Base-by-base conservation (phyloP, 2,113 vertebrate genomes). In the Oncorhynchus nerka region DNA sequence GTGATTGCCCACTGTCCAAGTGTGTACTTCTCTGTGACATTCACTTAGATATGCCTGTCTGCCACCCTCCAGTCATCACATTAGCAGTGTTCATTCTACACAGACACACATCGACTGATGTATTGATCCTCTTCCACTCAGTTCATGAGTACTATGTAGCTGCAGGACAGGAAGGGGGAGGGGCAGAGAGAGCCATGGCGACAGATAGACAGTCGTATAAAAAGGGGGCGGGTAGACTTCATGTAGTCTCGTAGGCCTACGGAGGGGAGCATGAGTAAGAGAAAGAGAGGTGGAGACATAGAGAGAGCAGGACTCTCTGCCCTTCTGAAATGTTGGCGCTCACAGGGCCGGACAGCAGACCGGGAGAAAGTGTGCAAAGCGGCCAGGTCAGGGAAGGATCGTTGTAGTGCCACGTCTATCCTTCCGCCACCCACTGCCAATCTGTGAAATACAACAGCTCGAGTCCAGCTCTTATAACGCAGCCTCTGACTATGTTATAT, bases 281-380 rank as follows among this genome's bases (percentile, higher is more conserved):
- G 39, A 55, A 57, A 72, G 65, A 9, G 57, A 64, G 68, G 45
- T n/a, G 8, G 26, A 6, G n/a, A 24, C 7, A 22, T 13, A 34
- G 45, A 78, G 69, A 74, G 79, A 86, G 78, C 82, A 80, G 75
- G 66, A 66, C 49, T 55, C 84, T 81, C 66, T 88, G 85, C 86
- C 85, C 81, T 78, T 83, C 70, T 51, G 49, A 75, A 76, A 82
- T 32, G 34, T 75, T 68, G 9, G 0, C 20, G 75, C 61, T 84
- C 82, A 85, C 70, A 72, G 84, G 77, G 83, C 67, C 80, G 61
- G 77, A 86, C 69, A 83, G 77, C 9, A 72, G 71, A 74, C 15
- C 69, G 70, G 8, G 59, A 72, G 65, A 34, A 55, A 5, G 73
- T 3, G 51, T 57, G 19, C 4, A 8, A 20, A 20, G 15, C 13